Percentiles rank a stretch among this genome's conserved stretches.
Conservation (phyloP, 2,113 vertebrate genomes). For the Dipodomys ordii region DNA sequence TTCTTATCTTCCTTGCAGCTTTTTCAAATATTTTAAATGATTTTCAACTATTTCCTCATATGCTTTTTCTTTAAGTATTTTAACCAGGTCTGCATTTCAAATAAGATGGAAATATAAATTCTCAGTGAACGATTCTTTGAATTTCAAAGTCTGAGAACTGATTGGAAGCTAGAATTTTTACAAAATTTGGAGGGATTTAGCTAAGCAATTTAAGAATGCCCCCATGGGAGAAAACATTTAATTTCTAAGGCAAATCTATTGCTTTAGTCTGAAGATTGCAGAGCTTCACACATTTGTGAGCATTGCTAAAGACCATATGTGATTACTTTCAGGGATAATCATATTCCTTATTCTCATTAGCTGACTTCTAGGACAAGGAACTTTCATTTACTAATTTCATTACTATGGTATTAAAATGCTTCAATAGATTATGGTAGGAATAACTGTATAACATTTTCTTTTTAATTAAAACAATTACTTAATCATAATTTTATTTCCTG, state of each 20-base stretch:
- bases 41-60: not conserved
- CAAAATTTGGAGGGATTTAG: not conserved
- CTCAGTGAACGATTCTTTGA: not conserved
- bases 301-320: not conserved
- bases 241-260: not conserved
- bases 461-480: slow-evolving; percentile 27
- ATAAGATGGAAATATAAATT: not conserved
- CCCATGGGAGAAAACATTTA: not conserved
- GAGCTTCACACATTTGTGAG: not conserved
- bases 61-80: not conserved
- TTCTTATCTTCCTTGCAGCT: accelerated
- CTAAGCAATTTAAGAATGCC: not conserved
- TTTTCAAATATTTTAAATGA: too few relatives aligned
- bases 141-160: not conserved
- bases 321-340: not conserved
- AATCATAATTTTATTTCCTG: not conserved
- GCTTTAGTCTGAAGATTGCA: not conserved
- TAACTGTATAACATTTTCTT: not conserved
- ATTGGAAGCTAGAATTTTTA: not conserved
- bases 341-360: not conserved
- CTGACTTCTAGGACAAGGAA: not conserved
- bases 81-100: not conserved
- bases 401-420: slow-evolving; percentile 11
- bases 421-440: not conserved
- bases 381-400: not conserved